Percentiles rank a stretch among this genome's conserved stretches.
These are phyloP conservation scores for Melipona beecheii DNA, from an alignment of 2,888 invertebrate genomes.

Conservation along the genomic window DNA sequence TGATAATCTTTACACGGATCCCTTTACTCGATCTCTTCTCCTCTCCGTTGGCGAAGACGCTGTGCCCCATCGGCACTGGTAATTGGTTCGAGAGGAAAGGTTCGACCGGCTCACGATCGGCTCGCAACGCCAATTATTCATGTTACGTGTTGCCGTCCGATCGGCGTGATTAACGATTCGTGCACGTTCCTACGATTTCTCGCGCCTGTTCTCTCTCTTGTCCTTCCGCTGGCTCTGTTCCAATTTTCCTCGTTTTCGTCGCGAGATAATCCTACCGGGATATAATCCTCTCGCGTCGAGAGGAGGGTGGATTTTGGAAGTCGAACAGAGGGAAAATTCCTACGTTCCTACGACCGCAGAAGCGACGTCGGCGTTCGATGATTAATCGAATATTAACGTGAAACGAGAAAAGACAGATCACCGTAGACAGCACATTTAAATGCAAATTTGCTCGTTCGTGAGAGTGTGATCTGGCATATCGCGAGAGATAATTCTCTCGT, in stretches of 20 bases:
- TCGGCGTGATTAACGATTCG: slow-evolving; percentile 65
- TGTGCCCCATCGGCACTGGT: slow-evolving; percentile 31
- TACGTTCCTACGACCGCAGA: too few relatives aligned
- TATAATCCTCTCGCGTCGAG: background rate
- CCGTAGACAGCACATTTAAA: background rate
- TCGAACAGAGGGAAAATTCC: background rate
- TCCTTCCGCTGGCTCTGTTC: background rate
- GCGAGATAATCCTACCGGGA: background rate
- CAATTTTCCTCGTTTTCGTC: too few relatives aligned
- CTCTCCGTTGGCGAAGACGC: slow-evolving; percentile 13
- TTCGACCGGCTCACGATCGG: slow-evolving; percentile 45
- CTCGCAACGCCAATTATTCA: slow-evolving; percentile 65
- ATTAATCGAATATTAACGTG: too few relatives aligned
- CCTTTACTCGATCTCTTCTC: slow-evolving; percentile 21
- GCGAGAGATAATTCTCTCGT: background rate
- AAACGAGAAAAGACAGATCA: background rate
- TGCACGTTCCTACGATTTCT: slow-evolving; percentile 44
- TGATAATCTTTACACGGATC: slow-evolving; percentile 64
- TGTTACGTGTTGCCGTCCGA: slow-evolving; percentile 55
- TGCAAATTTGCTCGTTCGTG: background rate
- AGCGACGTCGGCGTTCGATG: background rate
- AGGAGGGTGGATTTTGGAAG: background rate
- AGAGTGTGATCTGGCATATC: background rate
- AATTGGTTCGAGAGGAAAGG: slow-evolving; percentile 66
- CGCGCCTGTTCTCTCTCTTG: slow-evolving; percentile 20